Evolutionary conservation across 1,140 invertebrate species (phyloP).

Genomic region (Limonius californicus): DNA sequence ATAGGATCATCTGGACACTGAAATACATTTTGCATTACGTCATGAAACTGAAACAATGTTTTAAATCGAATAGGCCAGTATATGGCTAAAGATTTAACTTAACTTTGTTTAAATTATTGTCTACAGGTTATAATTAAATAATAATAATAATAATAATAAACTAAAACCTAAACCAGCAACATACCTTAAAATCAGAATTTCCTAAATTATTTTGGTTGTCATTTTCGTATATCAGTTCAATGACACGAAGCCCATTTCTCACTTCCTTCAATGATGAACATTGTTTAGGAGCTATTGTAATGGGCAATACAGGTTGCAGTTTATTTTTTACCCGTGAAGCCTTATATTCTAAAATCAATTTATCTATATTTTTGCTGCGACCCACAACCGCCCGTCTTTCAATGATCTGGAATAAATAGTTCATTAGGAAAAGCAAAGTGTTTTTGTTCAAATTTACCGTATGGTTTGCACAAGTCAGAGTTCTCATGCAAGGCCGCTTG

Average conservation of each 20-base stretch:
- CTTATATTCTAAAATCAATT: slow-evolving; percentile 34
- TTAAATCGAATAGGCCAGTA: too few relatives aligned
- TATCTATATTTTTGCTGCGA: slow-evolving; percentile 36
- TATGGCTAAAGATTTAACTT: too few relatives aligned
- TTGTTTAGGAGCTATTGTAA: background rate
- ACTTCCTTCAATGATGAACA: background rate
- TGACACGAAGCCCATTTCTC: background rate
- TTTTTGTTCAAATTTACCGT: slow-evolving; percentile 26
- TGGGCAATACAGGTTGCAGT: background rate
- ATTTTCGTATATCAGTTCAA: slow-evolving; percentile 1
- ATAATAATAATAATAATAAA: too few relatives aligned
- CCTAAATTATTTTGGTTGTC: background rate
- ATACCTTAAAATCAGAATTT: background rate
- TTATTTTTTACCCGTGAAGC: slow-evolving; percentile 18
- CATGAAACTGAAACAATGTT: too few relatives aligned
- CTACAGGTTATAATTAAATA: too few relatives aligned
- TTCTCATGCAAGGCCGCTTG: slow-evolving; percentile 36
- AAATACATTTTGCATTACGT: too few relatives aligned
- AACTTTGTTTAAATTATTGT: too few relatives aligned
- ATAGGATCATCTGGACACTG: too few relatives aligned
- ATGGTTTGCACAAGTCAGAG: slow-evolving; percentile 41
- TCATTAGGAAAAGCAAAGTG: too few relatives aligned
- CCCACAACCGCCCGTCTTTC: slow-evolving; percentile 33
- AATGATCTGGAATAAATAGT: slow-evolving; percentile 32
- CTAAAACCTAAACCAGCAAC: too few relatives aligned